Percentiles rank a stretch among this genome's conserved stretches.
Conservation (phyloP, 2,797 vertebrate species). For the Catostomus latipinnis region DNA sequence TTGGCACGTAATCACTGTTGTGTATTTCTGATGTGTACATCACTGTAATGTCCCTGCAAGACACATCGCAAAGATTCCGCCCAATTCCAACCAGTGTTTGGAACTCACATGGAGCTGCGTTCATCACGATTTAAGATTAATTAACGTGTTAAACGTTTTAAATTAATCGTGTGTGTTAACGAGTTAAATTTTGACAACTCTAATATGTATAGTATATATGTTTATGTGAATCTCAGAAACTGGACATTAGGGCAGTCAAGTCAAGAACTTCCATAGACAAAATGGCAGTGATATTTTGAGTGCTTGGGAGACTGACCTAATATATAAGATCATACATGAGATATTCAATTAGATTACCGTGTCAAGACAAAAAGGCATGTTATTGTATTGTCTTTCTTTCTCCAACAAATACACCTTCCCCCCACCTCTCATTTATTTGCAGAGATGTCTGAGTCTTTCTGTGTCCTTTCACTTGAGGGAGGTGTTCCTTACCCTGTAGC, state of each 20-base stretch:
- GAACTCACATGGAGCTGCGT: no score
- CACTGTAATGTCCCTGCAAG: no score
- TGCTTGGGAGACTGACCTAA: constrained; percentile 10
- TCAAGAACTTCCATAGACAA: background rate
- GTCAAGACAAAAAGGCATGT: constrained; percentile 16
- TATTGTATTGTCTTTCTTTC: constrained; percentile 42
- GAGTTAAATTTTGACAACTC: no score
- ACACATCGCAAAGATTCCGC: no score
- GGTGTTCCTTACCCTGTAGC: constrained; percentile 32
- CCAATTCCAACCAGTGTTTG: no score
- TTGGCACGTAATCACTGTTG: no score
- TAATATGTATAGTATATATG: no score
- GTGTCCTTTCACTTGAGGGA: constrained; percentile 16
- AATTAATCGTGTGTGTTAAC: no score
- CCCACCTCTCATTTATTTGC: constrained; percentile 44
- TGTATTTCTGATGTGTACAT: no score
- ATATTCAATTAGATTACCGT: constrained; percentile 15
- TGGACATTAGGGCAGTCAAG: background rate
- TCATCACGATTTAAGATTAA: no score
- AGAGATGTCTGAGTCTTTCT: constrained; percentile 13
- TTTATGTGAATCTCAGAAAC: no score
- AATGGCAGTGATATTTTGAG: background rate
- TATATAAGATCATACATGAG: background rate
- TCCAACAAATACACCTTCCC: background rate
- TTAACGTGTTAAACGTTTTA: no score